Evolutionary conservation across 2,113 vertebrate species (phyloP).

Genomic region (Propithecus coquereli): DNA sequence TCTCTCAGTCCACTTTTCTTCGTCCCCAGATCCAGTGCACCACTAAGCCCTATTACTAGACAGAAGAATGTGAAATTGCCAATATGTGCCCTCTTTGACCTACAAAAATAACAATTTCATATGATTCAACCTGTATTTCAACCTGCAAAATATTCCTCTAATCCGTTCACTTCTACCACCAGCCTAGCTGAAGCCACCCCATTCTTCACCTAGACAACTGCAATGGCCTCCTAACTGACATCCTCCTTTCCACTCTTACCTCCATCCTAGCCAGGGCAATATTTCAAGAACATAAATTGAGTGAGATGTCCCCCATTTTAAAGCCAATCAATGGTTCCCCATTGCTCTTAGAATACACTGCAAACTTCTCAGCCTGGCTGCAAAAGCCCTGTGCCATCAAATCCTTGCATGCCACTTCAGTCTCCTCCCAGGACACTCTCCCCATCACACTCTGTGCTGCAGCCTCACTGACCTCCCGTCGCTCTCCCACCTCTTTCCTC

Average conservation of each 20-base stretch:
- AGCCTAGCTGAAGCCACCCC: background rate
- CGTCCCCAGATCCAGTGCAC: background rate
- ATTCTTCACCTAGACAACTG: background rate
- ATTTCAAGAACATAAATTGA: background rate
- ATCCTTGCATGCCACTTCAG: background rate
- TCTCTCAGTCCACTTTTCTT: background rate
- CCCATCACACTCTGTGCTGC: no score
- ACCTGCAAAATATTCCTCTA: background rate
- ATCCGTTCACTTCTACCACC: background rate
- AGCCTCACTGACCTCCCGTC: background rate
- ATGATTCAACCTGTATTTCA: background rate
- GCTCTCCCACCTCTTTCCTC: background rate
- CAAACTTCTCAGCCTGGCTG: background rate
- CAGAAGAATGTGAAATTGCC: background rate
- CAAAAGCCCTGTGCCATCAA: background rate
- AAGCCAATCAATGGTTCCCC: background rate
- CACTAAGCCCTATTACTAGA: background rate
- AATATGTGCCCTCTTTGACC: background rate
- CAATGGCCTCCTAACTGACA: background rate
- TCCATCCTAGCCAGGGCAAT: background rate
- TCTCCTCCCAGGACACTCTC: background rate
- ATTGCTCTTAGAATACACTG: background rate
- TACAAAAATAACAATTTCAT: background rate
- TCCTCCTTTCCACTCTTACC: background rate
- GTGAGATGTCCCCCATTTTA: no score